phyloP scores from a whole-genome alignment of 2,113 vertebrate genomes.

The Phasianus colchicus region DNA sequence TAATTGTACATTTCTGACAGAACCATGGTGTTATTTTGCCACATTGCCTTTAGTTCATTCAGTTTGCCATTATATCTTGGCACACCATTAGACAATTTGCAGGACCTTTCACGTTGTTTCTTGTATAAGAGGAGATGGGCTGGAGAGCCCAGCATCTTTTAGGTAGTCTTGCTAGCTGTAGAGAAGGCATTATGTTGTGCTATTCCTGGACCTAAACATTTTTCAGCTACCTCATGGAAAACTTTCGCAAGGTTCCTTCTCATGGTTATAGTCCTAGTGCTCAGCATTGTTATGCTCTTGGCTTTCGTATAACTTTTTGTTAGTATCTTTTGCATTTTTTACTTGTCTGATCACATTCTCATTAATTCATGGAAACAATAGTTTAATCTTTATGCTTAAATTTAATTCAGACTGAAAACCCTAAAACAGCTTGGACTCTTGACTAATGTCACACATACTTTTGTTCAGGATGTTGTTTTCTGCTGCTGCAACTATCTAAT shows the following conservation, averaged over 20 bases:
- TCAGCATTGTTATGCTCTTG: neutral
- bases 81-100: neutral
- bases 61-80: neutral
- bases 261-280: neutral
- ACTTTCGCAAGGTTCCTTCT: neutral
- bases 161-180: neutral
- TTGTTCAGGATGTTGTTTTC: neutral
- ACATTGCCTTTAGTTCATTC: neutral
- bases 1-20: neutral
- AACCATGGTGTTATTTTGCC: neutral
- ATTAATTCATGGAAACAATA: neutral
- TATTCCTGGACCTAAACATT: neutral
- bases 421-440: neutral
- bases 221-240: neutral
- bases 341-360: neutral
- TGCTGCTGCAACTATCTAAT: neutral
- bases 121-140: neutral
- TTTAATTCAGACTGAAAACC: conserved; percentile 3
- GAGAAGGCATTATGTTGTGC: neutral
- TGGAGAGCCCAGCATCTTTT: neutral
- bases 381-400: neutral
- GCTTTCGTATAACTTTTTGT: neutral
- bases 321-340: neutral
- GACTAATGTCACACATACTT: neutral
- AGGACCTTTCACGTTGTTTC: neutral